phyloP scores from a whole-genome alignment of 2,113 vertebrate genomes.

The Gavialis gangeticus region DNA sequence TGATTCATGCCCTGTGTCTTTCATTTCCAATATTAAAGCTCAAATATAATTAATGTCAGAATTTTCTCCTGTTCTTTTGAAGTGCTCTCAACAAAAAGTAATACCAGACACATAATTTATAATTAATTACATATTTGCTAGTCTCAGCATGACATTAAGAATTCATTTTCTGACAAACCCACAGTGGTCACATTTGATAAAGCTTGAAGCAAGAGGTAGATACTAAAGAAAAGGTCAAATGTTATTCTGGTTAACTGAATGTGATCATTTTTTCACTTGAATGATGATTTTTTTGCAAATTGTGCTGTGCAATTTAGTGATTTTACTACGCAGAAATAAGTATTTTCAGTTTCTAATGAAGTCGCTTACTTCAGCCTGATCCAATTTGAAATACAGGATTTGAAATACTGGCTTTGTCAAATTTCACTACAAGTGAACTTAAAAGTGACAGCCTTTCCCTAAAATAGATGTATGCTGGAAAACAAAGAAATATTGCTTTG shows the following conservation, averaged over 20 bases:
- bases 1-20: background rate
- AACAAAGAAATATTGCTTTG: background rate
- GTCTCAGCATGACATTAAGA: background rate
- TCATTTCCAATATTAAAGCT: background rate
- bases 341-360: background rate
- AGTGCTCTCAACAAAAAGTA: background rate
- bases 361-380: background rate
- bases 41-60: fast-evolving
- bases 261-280: background rate
- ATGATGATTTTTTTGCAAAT: background rate
- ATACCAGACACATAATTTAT: background rate
- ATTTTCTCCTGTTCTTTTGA: background rate
- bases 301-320: background rate
- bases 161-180: background rate
- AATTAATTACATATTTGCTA: background rate
- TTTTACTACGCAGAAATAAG: background rate
- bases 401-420: background rate
- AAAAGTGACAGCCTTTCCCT: background rate
- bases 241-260: background rate
- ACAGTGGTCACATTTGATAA: background rate
- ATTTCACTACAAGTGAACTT: background rate
- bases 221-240: background rate
- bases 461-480: background rate
- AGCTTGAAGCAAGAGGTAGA: background rate
- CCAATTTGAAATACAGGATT: background rate